phyloP scores from a whole-genome alignment of 2,888 invertebrate genomes.

The Polydrusus pterygomalis region DNA sequence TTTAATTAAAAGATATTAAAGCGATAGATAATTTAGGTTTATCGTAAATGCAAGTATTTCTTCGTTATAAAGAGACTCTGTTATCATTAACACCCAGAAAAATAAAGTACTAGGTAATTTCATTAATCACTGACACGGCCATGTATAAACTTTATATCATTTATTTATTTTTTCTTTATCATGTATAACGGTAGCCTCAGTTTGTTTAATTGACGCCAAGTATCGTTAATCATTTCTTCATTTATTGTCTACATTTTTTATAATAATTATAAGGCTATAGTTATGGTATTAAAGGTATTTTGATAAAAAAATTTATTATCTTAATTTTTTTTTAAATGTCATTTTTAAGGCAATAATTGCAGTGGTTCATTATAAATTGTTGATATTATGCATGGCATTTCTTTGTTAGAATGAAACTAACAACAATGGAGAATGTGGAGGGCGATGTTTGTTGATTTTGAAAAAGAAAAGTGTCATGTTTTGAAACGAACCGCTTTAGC shows the following conservation, averaged over 20 bases:
- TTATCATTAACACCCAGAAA: conserved; percentile 4
- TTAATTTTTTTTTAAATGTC: neutral
- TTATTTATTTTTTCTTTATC: conserved; percentile 11
- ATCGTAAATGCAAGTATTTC: neutral
- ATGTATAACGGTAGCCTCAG: conserved; percentile 18
- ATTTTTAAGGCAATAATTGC: neutral
- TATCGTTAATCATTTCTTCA: conserved; percentile 27
- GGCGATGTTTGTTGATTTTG: too few relatives aligned
- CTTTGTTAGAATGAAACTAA: neutral
- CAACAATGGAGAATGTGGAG: too few relatives aligned
- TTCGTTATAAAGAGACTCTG: neutral
- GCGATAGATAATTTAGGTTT: neutral
- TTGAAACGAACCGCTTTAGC: too few relatives aligned
- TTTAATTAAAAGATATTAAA: conserved; percentile 22
- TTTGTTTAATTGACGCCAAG: conserved; percentile 17
- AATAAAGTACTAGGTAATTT: conserved; percentile 7
- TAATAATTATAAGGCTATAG: conserved; percentile 5
- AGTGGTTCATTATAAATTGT: too few relatives aligned
- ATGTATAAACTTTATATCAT: conserved; percentile 24
- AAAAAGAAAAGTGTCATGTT: too few relatives aligned
- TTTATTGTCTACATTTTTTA: neutral
- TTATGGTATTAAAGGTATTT: conserved; percentile 18
- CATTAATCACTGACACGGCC: conserved; percentile 28
- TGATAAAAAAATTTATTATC: neutral
- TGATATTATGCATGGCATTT: neutral